These are phyloP conservation scores for Branchellion lobata DNA, from an alignment of 2,888 invertebrate genomes.

Conservation along the genomic window DNA sequence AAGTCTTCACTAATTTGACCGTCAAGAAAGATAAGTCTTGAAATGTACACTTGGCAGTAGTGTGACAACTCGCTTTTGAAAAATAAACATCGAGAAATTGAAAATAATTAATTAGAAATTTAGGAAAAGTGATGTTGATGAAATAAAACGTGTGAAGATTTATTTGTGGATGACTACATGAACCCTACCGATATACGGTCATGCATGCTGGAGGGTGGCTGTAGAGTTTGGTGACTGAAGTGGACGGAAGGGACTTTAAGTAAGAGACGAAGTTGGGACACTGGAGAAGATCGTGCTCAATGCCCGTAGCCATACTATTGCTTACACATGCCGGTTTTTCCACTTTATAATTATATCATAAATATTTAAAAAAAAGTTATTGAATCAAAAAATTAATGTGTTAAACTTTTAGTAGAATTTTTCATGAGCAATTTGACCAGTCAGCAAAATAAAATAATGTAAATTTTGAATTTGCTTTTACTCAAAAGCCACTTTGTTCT, in stretches of 20 bases:
- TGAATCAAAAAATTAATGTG: too few relatives aligned
- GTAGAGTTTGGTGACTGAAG: background rate
- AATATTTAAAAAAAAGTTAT: too few relatives aligned
- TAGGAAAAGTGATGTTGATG: background rate
- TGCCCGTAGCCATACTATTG: background rate
- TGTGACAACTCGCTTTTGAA: conserved; percentile 1
- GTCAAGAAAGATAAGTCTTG: background rate
- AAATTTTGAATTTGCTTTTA: too few relatives aligned
- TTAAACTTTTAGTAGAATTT: too few relatives aligned
- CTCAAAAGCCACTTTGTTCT: too few relatives aligned
- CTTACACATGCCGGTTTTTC: too few relatives aligned
- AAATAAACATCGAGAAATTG: too few relatives aligned
- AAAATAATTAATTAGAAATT: background rate
- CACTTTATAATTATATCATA: too few relatives aligned
- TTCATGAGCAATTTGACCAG: too few relatives aligned
- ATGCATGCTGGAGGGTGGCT: conserved; percentile 4
- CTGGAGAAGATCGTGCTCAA: background rate
- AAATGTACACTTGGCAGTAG: conserved; percentile 1
- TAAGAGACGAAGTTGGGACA: background rate
- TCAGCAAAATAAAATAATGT: too few relatives aligned
- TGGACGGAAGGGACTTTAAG: background rate
- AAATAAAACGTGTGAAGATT: background rate
- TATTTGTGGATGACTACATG: background rate
- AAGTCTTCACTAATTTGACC: background rate
- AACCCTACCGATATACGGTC: background rate